phyloP scores from a whole-genome alignment of 2,888 invertebrate species.

The Ptilodon capucinus region DNA sequence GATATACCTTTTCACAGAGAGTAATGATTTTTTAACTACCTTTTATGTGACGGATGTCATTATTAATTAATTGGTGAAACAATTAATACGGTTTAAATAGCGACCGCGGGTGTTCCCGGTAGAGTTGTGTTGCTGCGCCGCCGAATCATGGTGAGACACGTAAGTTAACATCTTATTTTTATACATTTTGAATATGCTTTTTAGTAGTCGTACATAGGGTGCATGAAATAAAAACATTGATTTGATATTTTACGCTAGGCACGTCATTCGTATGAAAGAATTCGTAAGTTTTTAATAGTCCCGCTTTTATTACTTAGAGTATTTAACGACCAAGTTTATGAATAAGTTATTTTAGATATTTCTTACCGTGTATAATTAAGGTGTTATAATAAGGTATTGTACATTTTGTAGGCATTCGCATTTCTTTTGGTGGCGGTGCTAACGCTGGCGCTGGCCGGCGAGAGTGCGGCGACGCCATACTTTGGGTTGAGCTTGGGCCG shows the following conservation, averaged over 20 bases:
- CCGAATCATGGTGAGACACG: constrained; percentile 12
- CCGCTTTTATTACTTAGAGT: no score
- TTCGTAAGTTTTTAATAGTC: no score
- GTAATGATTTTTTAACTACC: not conserved
- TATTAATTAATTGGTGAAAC: not conserved
- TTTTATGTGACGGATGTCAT: not conserved
- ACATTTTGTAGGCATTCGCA: not conserved
- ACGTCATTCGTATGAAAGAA: no score
- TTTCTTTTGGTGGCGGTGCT: constrained; percentile 4
- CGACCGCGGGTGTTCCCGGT: not conserved
- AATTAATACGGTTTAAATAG: not conserved
- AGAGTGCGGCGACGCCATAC: constrained; percentile 10
- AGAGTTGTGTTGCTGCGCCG: not conserved
- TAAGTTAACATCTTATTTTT: constrained; percentile 8
- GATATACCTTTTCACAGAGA: no score
- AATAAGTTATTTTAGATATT: not conserved
- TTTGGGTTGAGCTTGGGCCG: constrained; percentile 1
- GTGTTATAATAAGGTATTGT: no score
- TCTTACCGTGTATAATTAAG: no score
- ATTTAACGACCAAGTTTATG: no score
- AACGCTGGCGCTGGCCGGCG: constrained; percentile 10
- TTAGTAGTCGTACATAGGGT: no score
- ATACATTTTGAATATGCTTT: not conserved
- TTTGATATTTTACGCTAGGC: no score
- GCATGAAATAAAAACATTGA: no score